Conservation (phyloP, 2,797 vertebrate genomes). For the Amphiprion clarkii region DNA sequence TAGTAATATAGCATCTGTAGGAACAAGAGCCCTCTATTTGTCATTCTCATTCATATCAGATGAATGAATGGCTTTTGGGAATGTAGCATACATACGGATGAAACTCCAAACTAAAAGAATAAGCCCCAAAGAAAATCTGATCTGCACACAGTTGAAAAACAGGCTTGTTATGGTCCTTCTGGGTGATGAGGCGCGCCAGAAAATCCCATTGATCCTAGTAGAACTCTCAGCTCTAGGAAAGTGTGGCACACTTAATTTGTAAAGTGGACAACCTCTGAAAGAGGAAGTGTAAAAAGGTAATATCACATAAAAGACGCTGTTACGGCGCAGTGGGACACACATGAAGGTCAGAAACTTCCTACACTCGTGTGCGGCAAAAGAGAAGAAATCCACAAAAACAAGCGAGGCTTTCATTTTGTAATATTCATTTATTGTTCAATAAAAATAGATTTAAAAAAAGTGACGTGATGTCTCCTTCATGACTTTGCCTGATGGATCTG, state of each 20-base stretch:
- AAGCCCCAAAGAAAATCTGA: conserved; percentile 63
- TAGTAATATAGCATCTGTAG: conserved; percentile 65
- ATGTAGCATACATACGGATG: conserved; percentile 37
- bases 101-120: conserved; percentile 60
- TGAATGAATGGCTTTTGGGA: conserved; percentile 38
- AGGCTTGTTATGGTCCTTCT: conserved; percentile 40
- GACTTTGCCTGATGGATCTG: conserved; percentile 75
- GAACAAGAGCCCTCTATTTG: conserved; percentile 71
- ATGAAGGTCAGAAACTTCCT: conserved; percentile 57
- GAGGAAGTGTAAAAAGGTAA: conserved; percentile 53
- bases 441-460: conserved; percentile 88
- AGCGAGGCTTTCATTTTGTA: conserved; percentile 76
- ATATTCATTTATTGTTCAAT: conserved; percentile 88
- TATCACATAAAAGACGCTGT: conserved; percentile 51
- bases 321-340: conserved; percentile 38
- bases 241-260: background rate
- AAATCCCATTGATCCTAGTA: background rate
- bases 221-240: conserved; percentile 14
- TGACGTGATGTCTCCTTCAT: conserved; percentile 87
- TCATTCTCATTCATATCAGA: conserved; percentile 62
- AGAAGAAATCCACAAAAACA: conserved; percentile 71
- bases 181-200: conserved; percentile 25
- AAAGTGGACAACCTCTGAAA: conserved; percentile 34
- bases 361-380: conserved; percentile 46
- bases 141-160: conserved; percentile 46